Conservation (phyloP, 2,797 vertebrate species). For the Aulostomus chinensis region DNA sequence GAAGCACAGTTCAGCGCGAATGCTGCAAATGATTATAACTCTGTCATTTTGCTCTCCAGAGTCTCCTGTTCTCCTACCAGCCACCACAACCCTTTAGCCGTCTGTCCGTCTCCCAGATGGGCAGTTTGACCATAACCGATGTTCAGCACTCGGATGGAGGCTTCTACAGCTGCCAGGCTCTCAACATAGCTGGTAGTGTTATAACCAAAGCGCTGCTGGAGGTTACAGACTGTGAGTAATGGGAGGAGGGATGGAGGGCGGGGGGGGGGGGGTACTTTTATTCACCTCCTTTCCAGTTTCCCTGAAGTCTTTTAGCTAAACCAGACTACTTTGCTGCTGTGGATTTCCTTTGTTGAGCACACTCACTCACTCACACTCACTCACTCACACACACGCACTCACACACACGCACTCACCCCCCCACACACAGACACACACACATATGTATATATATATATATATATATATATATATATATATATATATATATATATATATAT, state of each 20-base stretch:
- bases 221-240: conserved; percentile 91
- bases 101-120: conserved; percentile 92
- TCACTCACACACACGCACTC: too few relatives aligned
- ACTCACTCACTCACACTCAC: too few relatives aligned
- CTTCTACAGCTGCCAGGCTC: conserved; percentile 95
- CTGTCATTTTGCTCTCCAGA: conserved; percentile 73
- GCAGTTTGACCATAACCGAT: conserved; percentile 91
- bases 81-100: conserved; percentile 91
- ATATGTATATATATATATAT: too few relatives aligned
- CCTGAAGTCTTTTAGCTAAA: too few relatives aligned
- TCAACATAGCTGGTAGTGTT: conserved; percentile 95
- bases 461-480: too few relatives aligned
- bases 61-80: conserved; percentile 93
- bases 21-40: conserved; percentile 26
- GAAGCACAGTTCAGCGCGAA: conserved; percentile 29
- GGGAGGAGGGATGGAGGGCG: conserved; percentile 3
- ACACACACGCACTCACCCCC: too few relatives aligned
- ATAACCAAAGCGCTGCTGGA: conserved; percentile 95
- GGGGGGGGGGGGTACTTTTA: conserved; percentile 18
- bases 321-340: not conserved
- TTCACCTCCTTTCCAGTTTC: conserved; percentile 16
- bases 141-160: conserved; percentile 90
- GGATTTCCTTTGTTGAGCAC: too few relatives aligned
- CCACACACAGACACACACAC: too few relatives aligned
- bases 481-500: too few relatives aligned